Conservation (phyloP, 2,888 invertebrate species). For the Pasiphila rectangulata region DNA sequence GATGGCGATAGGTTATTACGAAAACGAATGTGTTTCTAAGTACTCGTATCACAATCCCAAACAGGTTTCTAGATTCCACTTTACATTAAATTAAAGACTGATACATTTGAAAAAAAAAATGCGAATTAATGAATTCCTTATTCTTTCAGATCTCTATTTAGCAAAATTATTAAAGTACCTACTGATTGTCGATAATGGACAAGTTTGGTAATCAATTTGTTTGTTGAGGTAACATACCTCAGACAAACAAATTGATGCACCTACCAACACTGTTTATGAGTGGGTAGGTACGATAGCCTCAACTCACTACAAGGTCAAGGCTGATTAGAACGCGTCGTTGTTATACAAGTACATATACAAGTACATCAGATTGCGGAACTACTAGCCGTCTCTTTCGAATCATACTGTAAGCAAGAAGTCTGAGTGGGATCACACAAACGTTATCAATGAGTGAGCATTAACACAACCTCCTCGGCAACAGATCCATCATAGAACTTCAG, state of each 20-base stretch:
- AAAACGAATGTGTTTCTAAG: no score
- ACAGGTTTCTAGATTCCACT: no score
- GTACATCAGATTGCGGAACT: slow-evolving; percentile 33
- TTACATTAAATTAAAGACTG: no score
- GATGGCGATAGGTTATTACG: no score
- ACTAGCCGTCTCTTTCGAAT: slow-evolving; percentile 49
- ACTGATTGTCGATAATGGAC: no score
- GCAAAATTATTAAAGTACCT: no score
- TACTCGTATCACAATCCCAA: no score
- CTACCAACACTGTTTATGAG: slow-evolving; percentile 41
- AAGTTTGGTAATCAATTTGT: background rate
- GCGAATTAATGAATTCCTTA: no score
- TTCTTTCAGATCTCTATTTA: no score
- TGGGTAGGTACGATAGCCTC: slow-evolving; percentile 51
- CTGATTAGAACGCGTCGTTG: slow-evolving; percentile 53
- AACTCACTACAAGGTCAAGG: slow-evolving; percentile 71
- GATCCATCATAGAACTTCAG: slow-evolving; percentile 62
- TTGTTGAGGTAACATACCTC: background rate
- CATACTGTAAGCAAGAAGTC: background rate
- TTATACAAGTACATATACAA: slow-evolving; percentile 43
- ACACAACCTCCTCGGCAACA: slow-evolving; percentile 28
- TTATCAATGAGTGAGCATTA: slow-evolving; percentile 39
- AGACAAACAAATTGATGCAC: slow-evolving; percentile 1
- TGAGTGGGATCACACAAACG: slow-evolving; percentile 17
- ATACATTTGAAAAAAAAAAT: no score